Evolutionary conservation across 2,888 invertebrate genomes (phyloP).

Genomic region (Pediacus dermestoides): DNA sequence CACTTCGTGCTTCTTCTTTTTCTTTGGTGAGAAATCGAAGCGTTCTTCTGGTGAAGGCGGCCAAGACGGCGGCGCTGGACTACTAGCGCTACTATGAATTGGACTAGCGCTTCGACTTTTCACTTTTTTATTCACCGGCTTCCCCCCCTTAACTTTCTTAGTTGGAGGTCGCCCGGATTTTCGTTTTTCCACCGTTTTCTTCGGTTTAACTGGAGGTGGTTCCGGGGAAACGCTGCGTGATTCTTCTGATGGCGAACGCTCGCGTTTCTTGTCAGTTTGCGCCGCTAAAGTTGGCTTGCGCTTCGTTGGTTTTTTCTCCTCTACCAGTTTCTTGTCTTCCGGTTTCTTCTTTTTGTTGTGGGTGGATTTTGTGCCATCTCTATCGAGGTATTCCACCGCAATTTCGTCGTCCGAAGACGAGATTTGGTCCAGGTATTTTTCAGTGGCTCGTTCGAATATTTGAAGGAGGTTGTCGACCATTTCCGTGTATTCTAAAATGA

Average conservation of each 20-base stretch:
- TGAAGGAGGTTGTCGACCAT: slow-evolving; percentile 82
- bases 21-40: slow-evolving; percentile 31
- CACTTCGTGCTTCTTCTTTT: slow-evolving; percentile 22
- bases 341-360: slow-evolving; percentile 40
- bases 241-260: slow-evolving; percentile 39
- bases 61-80: slow-evolving; percentile 44
- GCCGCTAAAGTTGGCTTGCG: slow-evolving; percentile 41
- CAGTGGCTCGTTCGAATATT: slow-evolving; percentile 77
- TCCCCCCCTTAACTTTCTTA: slow-evolving; percentile 12
- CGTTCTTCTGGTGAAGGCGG: slow-evolving; percentile 43
- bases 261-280: slow-evolving; percentile 40
- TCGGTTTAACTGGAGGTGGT: slow-evolving; percentile 11
- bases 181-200: slow-evolving; percentile 18
- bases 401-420: slow-evolving; percentile 77
- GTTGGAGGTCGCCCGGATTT: slow-evolving; percentile 4
- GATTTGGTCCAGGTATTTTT: slow-evolving; percentile 77
- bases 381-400: slow-evolving; percentile 61
- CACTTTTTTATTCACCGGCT: slow-evolving; percentile 17
- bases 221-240: slow-evolving; percentile 17
- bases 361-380: slow-evolving; percentile 51
- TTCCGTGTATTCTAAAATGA: slow-evolving; percentile 71
- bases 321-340: slow-evolving; percentile 21
- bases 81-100: slow-evolving; percentile 37
- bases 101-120: slow-evolving; percentile 35
- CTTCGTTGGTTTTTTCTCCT: slow-evolving; percentile 26